These are phyloP conservation scores for Aphelocoma coerulescens DNA, from an alignment of 2,113 vertebrate genomes.

Conservation along the genomic window DNA sequence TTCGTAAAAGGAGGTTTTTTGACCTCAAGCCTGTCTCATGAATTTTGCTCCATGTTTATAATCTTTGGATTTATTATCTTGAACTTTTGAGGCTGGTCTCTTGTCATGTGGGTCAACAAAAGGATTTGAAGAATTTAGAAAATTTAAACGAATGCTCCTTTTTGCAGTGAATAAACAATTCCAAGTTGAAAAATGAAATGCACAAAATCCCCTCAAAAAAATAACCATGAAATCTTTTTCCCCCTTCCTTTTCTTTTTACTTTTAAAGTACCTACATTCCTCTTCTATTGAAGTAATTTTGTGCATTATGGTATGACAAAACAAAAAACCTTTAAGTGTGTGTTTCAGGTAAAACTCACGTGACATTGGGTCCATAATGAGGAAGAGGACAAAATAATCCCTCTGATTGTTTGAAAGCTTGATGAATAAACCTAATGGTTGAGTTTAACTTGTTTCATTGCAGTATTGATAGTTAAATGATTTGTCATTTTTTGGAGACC, in stretches of 20 bases:
- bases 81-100: constrained; percentile 11
- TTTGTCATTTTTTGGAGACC: neutral
- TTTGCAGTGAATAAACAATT: neutral
- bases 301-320: constrained; percentile 17
- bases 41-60: constrained; percentile 34
- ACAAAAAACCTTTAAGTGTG: neutral
- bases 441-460: neutral
- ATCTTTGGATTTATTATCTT: constrained; percentile 50
- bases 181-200: neutral
- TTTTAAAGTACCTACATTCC: neutral
- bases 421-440: neutral
- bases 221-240: neutral
- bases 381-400: neutral
- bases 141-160: constrained; percentile 46
- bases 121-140: neutral
- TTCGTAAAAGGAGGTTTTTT: neutral
- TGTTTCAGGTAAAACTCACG: neutral
- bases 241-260: neutral
- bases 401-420: neutral
- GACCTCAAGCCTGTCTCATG: constrained; percentile 61
- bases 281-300: neutral
- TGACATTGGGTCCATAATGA: constrained; percentile 16
- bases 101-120: constrained; percentile 24
- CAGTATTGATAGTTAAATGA: neutral
- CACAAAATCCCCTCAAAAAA: neutral